Conservation (phyloP, 2,888 invertebrate genomes). For the Pocota personata region DNA sequence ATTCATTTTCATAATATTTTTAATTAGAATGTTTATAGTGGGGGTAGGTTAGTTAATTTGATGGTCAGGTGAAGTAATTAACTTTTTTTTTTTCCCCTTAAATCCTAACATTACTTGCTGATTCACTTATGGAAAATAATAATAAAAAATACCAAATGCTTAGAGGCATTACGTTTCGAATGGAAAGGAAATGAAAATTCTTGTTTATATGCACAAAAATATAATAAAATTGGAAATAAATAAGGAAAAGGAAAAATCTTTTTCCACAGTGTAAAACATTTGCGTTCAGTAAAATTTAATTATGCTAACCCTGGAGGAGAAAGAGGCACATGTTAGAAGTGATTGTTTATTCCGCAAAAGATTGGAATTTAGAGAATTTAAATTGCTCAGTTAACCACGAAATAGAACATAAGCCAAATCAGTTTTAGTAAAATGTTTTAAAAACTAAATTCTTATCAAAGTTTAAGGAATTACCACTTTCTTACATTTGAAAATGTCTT, state of each 20-base stretch:
- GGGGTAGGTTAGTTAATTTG: conserved; percentile 44
- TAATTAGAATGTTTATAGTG: conserved; percentile 27
- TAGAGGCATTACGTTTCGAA: neutral
- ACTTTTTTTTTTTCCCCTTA: neutral
- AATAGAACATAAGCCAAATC: too few species aligned
- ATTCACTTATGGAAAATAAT: neutral
- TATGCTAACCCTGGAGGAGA: neutral
- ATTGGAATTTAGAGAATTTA: conserved; percentile 2
- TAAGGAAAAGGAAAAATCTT: neutral
- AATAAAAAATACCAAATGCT: neutral
- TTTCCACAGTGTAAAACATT: neutral
- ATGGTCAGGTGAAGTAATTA: conserved; percentile 46
- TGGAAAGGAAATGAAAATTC: neutral
- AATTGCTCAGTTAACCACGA: neutral
- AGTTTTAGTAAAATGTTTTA: neutral
- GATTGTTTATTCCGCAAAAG: neutral
- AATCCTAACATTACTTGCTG: neutral
- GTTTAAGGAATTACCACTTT: neutral
- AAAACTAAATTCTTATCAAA: neutral
- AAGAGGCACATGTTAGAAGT: neutral
- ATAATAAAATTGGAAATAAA: conserved; percentile 13
- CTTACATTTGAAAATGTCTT: neutral
- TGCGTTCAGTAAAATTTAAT: neutral
- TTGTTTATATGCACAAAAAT: neutral
- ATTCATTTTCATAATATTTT: conserved; percentile 16